Percentiles rank a stretch among this genome's conserved stretches.
Conservation (phyloP, 2,797 vertebrate species). For the Somateria mollissima region DNA sequence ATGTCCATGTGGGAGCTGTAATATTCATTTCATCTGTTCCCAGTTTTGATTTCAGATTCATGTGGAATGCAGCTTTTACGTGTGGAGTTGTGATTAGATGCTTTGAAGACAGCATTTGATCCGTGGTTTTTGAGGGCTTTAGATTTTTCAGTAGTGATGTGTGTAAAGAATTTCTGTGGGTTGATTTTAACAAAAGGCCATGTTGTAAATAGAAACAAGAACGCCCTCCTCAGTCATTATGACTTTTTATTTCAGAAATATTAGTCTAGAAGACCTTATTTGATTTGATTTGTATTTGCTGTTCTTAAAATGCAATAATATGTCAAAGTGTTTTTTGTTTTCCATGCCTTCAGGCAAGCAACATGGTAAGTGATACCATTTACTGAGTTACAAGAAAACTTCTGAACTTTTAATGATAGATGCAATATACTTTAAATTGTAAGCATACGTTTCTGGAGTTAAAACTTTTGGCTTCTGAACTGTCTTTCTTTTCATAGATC, state of each 20-base stretch:
- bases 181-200: background rate
- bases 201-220: background rate
- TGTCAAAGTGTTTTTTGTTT: constrained; percentile 80
- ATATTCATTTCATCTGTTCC: background rate
- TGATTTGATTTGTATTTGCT: constrained; percentile 22
- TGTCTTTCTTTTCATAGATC: constrained; percentile 82
- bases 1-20: background rate
- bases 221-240: background rate
- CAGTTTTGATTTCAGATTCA: background rate
- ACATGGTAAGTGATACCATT: constrained; percentile 94
- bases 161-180: background rate
- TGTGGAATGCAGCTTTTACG: background rate
- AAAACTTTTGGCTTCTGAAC: constrained; percentile 1
- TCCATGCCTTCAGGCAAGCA: constrained; percentile 98
- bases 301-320: constrained; percentile 66
- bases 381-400: constrained; percentile 50
- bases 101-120: background rate
- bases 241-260: background rate
- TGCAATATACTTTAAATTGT: background rate
- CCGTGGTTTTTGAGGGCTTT: background rate
- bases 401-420: constrained; percentile 41
- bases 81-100: background rate
- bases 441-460: background rate
- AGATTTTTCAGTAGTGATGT: background rate
- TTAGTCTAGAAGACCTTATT: background rate